These are phyloP conservation scores for Etia nguti DNA, from an alignment of 2,113 vertebrate genomes.

Conservation along the genomic window DNA sequence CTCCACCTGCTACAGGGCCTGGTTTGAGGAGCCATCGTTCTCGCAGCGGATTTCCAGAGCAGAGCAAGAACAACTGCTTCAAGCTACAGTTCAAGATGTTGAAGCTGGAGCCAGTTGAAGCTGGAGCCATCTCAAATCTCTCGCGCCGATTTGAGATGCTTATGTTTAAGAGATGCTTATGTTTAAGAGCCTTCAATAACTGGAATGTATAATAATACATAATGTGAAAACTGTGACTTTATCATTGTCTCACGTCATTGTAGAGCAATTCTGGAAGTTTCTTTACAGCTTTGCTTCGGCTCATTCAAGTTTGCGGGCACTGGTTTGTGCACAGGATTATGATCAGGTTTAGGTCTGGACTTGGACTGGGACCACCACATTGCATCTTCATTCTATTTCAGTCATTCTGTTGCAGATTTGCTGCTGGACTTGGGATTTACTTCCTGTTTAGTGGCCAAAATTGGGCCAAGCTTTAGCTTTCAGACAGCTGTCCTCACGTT, in stretches of 20 bases:
- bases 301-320: background rate
- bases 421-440: background rate
- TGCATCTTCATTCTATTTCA: background rate
- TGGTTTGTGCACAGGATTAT: background rate
- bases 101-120: too few species aligned
- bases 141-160: background rate
- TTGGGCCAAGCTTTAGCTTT: background rate
- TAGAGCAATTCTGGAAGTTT: background rate
- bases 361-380: background rate
- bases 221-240: background rate
- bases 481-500: background rate
- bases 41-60: background rate
- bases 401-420: background rate
- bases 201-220: background rate
- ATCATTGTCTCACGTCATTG: fast-evolving
- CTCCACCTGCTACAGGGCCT: background rate
- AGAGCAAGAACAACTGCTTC: background rate
- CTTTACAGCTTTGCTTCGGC: background rate
- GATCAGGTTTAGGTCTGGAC: background rate
- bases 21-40: background rate
- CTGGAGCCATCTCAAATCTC: too few species aligned
- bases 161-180: background rate
- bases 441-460: background rate
- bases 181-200: background rate
- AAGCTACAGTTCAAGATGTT: background rate